phyloP scores from a whole-genome alignment of 2,113 vertebrate species.

The Chionomys nivalis region DNA sequence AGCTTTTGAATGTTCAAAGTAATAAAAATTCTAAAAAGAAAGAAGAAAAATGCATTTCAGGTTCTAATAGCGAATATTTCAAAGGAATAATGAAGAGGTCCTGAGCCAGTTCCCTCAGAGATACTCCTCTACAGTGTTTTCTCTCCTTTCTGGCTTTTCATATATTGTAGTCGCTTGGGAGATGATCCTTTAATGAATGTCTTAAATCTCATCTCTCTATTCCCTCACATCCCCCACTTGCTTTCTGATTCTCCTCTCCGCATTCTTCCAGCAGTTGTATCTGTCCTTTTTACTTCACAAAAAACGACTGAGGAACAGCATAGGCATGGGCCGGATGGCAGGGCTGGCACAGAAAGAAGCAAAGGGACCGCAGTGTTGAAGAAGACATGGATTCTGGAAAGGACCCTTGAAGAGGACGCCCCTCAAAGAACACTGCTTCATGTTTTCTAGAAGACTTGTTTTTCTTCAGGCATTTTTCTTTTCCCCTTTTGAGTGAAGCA shows the following conservation, averaged over 20 bases:
- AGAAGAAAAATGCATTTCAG: neutral
- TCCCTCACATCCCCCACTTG: neutral
- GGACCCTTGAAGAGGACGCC: neutral
- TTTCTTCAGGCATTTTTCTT: neutral
- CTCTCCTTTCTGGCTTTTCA: neutral
- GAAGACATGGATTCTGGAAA: neutral
- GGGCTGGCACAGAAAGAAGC: too few species aligned
- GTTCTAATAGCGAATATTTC: neutral
- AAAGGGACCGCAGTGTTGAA: neutral
- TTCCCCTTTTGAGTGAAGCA: neutral
- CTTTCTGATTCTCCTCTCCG: neutral
- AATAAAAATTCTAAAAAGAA: conserved; percentile 25
- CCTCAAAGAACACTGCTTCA: neutral
- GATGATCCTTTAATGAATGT: neutral
- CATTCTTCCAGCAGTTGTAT: neutral
- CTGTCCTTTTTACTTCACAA: neutral
- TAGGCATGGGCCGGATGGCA: neutral
- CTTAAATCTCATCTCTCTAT: neutral
- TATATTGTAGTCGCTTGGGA: neutral
- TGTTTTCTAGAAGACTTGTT: neutral
- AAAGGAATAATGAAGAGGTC: neutral
- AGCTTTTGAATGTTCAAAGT: neutral
- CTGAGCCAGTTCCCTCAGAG: neutral
- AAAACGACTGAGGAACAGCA: neutral
- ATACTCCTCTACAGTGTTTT: neutral